Conservation (phyloP, 2,888 invertebrate species). For the Coronaproctus castanopsis region DNA sequence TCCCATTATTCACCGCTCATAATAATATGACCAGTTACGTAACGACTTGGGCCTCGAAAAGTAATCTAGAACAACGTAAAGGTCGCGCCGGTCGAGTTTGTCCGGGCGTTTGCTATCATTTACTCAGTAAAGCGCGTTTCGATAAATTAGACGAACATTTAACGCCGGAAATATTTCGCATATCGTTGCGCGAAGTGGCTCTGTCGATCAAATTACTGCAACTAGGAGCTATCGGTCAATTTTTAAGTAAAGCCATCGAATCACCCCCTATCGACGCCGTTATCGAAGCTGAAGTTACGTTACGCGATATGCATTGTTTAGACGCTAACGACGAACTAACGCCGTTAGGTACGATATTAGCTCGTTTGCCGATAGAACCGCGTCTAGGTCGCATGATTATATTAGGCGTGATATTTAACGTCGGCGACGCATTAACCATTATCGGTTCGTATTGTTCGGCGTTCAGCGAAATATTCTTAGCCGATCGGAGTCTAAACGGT, state of each 20-base stretch:
- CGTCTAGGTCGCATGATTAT: constrained; percentile 85
- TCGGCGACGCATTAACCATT: constrained; percentile 75
- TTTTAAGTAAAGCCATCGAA: constrained; percentile 85
- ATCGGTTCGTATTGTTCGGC: constrained; percentile 81
- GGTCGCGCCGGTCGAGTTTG: constrained; percentile 90
- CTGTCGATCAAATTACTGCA: constrained; percentile 75
- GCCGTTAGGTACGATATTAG: constrained; percentile 77
- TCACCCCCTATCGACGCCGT: constrained; percentile 95
- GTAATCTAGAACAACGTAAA: constrained; percentile 82
- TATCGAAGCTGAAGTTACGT: constrained; percentile 79
- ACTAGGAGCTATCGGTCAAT: constrained; percentile 79
- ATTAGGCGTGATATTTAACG: constrained; percentile 71
- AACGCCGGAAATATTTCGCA: constrained; percentile 94
- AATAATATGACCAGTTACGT: constrained; percentile 98
- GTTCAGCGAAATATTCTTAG: constrained; percentile 16
- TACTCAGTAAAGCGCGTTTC: constrained; percentile 58
- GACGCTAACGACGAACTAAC: constrained; percentile 74
- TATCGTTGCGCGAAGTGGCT: constrained; percentile 85
- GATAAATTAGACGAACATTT: constrained; percentile 64
- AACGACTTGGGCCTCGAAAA: constrained; percentile 85
- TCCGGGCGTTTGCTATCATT: constrained; percentile 80
- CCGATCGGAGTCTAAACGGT: constrained; percentile 46
- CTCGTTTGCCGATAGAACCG: constrained; percentile 87
- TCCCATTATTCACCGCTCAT: constrained; percentile 93
- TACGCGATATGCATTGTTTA: constrained; percentile 63